Evolutionary conservation across 1,140 invertebrate species (phyloP).

Genomic region (Trypoxylus dichotomus): DNA sequence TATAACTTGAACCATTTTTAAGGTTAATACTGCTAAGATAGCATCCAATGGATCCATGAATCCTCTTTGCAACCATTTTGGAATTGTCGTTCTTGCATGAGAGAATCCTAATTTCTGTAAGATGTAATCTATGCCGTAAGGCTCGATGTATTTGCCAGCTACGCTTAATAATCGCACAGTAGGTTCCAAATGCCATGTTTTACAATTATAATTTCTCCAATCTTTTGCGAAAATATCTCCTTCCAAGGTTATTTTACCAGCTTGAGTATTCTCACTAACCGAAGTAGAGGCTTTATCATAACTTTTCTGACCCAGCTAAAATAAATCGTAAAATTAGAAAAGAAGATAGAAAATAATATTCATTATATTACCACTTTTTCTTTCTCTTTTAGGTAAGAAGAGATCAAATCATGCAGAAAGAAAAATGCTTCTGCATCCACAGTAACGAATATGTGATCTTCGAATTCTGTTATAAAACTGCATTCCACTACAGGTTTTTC

Average conservation of each 20-base stretch:
- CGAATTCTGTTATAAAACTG: slow-evolving; percentile 97
- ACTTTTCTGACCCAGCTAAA: slow-evolving; percentile 52
- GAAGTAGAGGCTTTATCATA: slow-evolving; percentile 58
- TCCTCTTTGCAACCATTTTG: slow-evolving; percentile 98
- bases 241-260: slow-evolving; percentile 34
- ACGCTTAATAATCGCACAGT: slow-evolving; percentile 77
- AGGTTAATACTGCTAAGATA: slow-evolving; percentile 72
- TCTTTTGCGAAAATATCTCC: slow-evolving; percentile 76
- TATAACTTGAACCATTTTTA: slow-evolving; percentile 62
- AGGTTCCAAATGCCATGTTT: slow-evolving; percentile 97
- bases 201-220: slow-evolving; percentile 90
- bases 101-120: slow-evolving; percentile 95
- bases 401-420: slow-evolving; percentile 95
- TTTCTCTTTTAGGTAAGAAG: slow-evolving; percentile 92
- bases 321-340: neutral
- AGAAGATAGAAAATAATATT: neutral
- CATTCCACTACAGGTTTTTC: slow-evolving; percentile 89
- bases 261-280: slow-evolving; percentile 51
- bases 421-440: slow-evolving; percentile 98
- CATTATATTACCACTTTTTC: slow-evolving; percentile 72
- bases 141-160: slow-evolving; percentile 92
- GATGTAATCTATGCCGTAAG: slow-evolving; percentile 96
- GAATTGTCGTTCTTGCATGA: slow-evolving; percentile 96
- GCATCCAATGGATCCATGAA: slow-evolving; percentile 96
- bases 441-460: slow-evolving; percentile 97